phyloP scores from a whole-genome alignment of 2,888 invertebrate species.

The Cheilosia urbana region DNA sequence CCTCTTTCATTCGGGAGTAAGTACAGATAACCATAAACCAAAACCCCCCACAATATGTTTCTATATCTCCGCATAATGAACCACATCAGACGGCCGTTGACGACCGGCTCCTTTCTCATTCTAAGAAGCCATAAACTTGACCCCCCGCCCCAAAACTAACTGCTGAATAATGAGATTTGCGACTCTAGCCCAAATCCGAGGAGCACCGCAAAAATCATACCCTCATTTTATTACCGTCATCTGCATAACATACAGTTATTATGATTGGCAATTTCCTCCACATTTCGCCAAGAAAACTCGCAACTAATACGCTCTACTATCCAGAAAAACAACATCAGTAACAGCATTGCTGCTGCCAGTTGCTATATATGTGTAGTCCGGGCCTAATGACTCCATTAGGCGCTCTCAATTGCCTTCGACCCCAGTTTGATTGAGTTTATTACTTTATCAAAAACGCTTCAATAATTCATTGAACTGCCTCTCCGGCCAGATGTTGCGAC shows the following conservation, averaged over 20 bases:
- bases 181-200: constrained; percentile 12
- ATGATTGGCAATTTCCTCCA: constrained; percentile 54
- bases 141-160: constrained; percentile 55
- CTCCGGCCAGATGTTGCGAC: constrained; percentile 45
- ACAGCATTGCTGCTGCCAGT: constrained; percentile 27
- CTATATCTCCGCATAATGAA: constrained; percentile 59
- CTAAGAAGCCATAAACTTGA: constrained; percentile 59
- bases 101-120: constrained; percentile 11
- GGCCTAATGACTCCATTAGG: constrained; percentile 67
- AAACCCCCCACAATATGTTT: constrained; percentile 43
- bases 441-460: constrained; percentile 71
- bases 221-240: constrained; percentile 63
- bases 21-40: constrained; percentile 51
- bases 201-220: constrained; percentile 48
- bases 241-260: constrained; percentile 66
- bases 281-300: constrained; percentile 20
- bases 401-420: constrained; percentile 31
- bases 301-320: constrained; percentile 61
- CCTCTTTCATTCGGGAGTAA: constrained; percentile 16
- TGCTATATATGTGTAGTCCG: background rate
- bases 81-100: constrained; percentile 51
- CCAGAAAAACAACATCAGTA: constrained; percentile 50
- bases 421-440: constrained; percentile 70
- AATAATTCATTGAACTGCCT: constrained; percentile 54
- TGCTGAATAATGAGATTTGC: constrained; percentile 74